Evolutionary conservation across 2,888 invertebrate species (phyloP), one percentile per base, ranked within the genome.

Genomic region (Drosophila nigricruria): DNA sequence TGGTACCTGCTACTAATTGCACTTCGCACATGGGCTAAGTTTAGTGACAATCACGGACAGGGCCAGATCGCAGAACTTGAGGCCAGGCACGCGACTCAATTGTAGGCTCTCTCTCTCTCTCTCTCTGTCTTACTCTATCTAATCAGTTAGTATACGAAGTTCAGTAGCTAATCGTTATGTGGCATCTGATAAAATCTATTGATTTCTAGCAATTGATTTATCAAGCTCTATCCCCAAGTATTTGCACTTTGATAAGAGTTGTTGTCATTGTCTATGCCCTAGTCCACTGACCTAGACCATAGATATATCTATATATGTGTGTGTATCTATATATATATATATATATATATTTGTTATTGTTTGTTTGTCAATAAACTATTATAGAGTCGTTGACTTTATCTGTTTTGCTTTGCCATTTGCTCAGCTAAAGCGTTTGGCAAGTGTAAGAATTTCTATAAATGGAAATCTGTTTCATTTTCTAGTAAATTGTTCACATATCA

Each of bases 121-220:
- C 77, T 65, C 67, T 47, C 45, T 76, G 49, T 59, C 80, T 73
- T 60, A 47, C 49, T 14, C 34, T 65, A 82, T 70, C 82, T 84
- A 47, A 82, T 82, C 82, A 60, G 27, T 30, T 34, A 59, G 23
- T 75, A 58, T 62, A 23, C 43, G 47, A 47, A 49, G 69, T 68
- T 53, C 43, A 58, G 57, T 52, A 53, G 32, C 59, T 59, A 74
- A 81, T 70, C 45, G 42, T 10, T 40, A n/a, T 38, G 38, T 16
- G 25, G 9, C 59, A 62, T 79, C 42, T 72, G 84, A 87, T 82
- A 81, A 75, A 70, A 70, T 50, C 47, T 59, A 27, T 71, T 77
- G 59, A 53, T 52, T 59, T 36, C 49, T 12, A 18, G 16, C 47
- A 8, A 63, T 81, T 84, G 66, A 67, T 60, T 72, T 57, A 73